Evolutionary conservation across 2,113 vertebrate species (phyloP), one percentile per base, ranked within the genome.

Genomic region (Percina caprodes): DNA sequence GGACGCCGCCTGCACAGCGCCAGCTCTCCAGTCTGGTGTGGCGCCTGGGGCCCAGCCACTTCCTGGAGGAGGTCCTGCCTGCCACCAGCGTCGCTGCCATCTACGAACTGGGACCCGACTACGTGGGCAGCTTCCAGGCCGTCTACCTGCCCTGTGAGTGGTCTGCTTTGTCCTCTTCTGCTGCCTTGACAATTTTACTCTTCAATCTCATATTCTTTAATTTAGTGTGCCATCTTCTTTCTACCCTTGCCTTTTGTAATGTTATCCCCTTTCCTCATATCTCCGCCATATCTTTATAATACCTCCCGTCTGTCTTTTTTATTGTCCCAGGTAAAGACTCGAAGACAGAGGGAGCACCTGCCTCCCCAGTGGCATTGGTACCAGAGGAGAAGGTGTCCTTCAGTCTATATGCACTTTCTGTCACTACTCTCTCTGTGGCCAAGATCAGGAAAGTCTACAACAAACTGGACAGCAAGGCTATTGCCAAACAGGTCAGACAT

Each of bases 341-440:
- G 0, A 99, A 98, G 88, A 92, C 95, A 0, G 98, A 99, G 92
- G 95, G 95, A 3, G 78, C 94, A 0, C 90, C 94, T 2, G 91
- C 96, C 0, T 96, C 92, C 0, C 96, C 97, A 0, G 94, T 99
- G n/a, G 96, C 96, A 0, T 67, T 99, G 73, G 96, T 99, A 0
- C 97, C 97, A 0, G 98, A 99, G 84, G 98, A 99, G 88, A 99
- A 99, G 82, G 97, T 99, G 13, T 99, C 98, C 10, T 98, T 99
- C 91, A 98, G 98, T 42, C 96, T 99, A 21, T 99, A 96, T 59
- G 97, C 97, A 0, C 95, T 98, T 45, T 99, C 98, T 0, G 96
- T 97, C 72, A 98, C 97, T 16, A 95, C 96, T 2, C 96, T 99
- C 63, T 99, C 98, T 0, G 97, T 99, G 79, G 98, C 97, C 70